These are phyloP conservation scores for Eolophus roseicapilla DNA, from an alignment of 2,113 vertebrate species.

Conservation along the genomic window DNA sequence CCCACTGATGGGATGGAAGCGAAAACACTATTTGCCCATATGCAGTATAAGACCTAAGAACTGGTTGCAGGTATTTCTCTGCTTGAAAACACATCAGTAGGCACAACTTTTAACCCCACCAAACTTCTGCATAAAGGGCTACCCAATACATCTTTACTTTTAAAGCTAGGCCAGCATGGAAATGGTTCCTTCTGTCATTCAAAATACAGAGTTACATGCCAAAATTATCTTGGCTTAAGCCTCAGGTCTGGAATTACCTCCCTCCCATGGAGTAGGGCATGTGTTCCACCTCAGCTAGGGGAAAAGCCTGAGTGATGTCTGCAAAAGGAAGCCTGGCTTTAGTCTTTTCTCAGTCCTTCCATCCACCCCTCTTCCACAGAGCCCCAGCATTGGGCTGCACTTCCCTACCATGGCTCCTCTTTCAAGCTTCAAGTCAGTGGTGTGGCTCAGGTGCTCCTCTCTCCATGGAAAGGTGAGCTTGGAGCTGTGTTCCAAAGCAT, in stretches of 20 bases:
- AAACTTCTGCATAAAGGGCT: background rate
- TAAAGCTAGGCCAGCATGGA: background rate
- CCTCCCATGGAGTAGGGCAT: background rate
- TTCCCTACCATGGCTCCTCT: background rate
- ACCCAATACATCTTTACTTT: background rate
- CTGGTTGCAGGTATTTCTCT: background rate
- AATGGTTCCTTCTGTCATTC: background rate
- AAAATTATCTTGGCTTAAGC: background rate
- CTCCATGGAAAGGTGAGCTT: background rate
- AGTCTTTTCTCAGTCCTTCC: background rate
- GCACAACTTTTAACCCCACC: background rate
- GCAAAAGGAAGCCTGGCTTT: background rate
- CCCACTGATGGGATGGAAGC: background rate
- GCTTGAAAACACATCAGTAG: background rate
- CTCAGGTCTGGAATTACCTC: background rate
- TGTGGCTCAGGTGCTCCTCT: background rate
- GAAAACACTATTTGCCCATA: background rate
- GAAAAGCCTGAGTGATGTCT: background rate
- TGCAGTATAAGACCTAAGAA: background rate
- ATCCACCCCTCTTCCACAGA: background rate
- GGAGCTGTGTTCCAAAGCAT: background rate
- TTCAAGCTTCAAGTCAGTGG: accelerated
- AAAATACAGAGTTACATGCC: background rate
- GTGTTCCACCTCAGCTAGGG: background rate
- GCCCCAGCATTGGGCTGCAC: background rate